Evolutionary conservation across 2,888 invertebrate species (phyloP).

Genomic region (Mimumesa dahlbomi): DNA sequence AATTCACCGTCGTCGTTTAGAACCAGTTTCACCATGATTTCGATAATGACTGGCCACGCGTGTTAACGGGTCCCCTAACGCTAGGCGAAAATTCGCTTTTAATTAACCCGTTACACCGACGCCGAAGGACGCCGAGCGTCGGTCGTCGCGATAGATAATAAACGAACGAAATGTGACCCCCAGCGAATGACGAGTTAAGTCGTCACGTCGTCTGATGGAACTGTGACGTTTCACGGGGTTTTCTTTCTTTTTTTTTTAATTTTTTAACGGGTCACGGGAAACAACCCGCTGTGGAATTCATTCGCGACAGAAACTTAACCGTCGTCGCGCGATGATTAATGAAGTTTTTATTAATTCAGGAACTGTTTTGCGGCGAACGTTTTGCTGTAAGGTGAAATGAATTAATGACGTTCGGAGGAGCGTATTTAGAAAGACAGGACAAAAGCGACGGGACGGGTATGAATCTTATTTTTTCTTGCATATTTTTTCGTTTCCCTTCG

Average conservation of each 20-base stretch:
- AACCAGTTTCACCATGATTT: slow-evolving; percentile 25
- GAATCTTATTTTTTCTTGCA: too few species aligned
- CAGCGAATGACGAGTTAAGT: slow-evolving; percentile 10
- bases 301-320: neutral
- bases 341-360: neutral
- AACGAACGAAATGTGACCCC: slow-evolving; percentile 1
- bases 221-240: neutral
- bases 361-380: neutral
- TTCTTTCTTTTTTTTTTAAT: too few species aligned
- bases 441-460: too few species aligned
- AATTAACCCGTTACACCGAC: slow-evolving; percentile 35
- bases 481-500: too few species aligned
- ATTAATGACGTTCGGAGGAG: neutral
- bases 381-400: neutral
- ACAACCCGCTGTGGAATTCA: neutral
- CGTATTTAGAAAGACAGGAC: too few species aligned
- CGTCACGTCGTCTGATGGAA: neutral
- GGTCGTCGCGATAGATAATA: neutral
- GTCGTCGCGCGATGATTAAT: neutral
- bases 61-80: too few species aligned
- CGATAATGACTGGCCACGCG: slow-evolving; percentile 22
- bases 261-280: neutral
- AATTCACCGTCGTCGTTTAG: slow-evolving; percentile 25
- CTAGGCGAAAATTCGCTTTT: slow-evolving; percentile 41
- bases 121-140: slow-evolving; percentile 14